Evolutionary conservation across 2,113 vertebrate species (phyloP), one percentile per base, ranked within the genome.

Genomic region (Chunga burmeisteri): DNA sequence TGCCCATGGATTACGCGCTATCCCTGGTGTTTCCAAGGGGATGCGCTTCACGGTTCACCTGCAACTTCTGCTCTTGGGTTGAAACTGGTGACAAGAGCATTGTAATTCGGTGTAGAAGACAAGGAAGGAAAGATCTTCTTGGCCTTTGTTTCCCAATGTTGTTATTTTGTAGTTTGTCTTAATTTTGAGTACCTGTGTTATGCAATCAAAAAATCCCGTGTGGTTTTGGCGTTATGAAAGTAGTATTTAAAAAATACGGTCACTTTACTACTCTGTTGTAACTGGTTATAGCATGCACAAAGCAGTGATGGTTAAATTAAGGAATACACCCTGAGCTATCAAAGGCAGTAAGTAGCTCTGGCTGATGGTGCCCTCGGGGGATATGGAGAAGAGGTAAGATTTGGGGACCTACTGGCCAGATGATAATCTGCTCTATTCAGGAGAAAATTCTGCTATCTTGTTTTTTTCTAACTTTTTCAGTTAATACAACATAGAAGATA

Each of bases 1-100:
- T 42, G 14, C 66, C 67, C 4, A 2, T 38, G 52, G 38, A 19
- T 75, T 82, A 13, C 0, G 0, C 2, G 14, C 26, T 80, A 6
- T 36, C 8, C 38, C 7, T 74, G 13, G 7, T 79, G 36, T 44
- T 93, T 55, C 40, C 22, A 50, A 80, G 34, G n/a, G 30, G n/a
- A 49, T 6, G 4, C 42, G 32, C 56, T 79, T 79, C 38, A 3
- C 72, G 30, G 20, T 34, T 65, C 67, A 75, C 26, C n/a, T 88
- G 38, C 16, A 82, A 0, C 46, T 56, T 78, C 16, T 81, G 56
- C 44, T 79, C 8, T 17, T 38, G 67, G 2, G 25, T 92, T 78
- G 70, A n/a, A 26, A 36, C 26, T 63, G 80, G 36, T 40, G 14
- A 34, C 1, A 8, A 86, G 14, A 77, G 44, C 23, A 13, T 58